These are phyloP conservation scores for Campoplex capitator DNA, from an alignment of 2,888 invertebrate genomes.

Conservation along the genomic window DNA sequence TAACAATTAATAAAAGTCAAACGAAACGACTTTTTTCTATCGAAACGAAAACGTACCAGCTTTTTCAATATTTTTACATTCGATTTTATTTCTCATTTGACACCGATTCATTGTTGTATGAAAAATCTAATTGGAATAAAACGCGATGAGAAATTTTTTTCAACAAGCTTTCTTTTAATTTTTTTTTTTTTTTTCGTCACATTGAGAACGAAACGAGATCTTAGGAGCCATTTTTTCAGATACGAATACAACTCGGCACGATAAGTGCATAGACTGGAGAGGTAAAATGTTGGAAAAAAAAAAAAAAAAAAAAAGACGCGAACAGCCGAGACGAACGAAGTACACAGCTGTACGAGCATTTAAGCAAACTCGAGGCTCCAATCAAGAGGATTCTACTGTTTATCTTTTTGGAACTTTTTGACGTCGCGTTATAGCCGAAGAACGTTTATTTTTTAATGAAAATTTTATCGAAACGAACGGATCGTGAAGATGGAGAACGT, in stretches of 20 bases:
- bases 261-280: neutral
- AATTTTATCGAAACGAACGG: neutral
- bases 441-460: neutral
- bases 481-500: neutral
- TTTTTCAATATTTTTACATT: too few species aligned
- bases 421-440: neutral
- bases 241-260: neutral
- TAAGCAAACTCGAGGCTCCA: conserved; percentile 63
- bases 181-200: neutral
- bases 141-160: neutral
- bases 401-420: neutral
- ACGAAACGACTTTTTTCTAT: too few species aligned
- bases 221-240: neutral
- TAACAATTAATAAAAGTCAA: too few species aligned
- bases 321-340: conserved; percentile 4
- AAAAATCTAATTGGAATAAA: neutral
- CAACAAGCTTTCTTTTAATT: too few species aligned
- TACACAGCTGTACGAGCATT: conserved; percentile 65
- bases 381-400: conserved; percentile 24
- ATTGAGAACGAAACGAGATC: neutral
- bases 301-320: neutral
- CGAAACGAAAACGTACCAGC: too few species aligned
- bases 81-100: too few species aligned
- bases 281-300: neutral
- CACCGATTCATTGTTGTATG: too few species aligned